phyloP scores from a whole-genome alignment of 2,797 vertebrate species.

The Premnoplex brunnescens region DNA sequence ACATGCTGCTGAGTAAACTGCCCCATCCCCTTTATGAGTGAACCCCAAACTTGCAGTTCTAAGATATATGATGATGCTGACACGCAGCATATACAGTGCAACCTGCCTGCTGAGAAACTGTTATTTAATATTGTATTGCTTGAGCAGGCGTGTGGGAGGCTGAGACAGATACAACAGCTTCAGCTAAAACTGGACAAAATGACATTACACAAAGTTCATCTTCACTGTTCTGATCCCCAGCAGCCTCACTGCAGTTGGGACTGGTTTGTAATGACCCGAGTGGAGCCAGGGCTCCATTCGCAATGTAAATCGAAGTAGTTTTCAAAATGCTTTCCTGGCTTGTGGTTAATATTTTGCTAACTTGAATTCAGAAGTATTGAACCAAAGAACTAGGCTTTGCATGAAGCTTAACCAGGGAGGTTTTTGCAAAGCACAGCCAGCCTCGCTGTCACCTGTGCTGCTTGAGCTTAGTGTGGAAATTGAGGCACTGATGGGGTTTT shows the following conservation, averaged over 20 bases:
- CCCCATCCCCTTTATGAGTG: not conserved
- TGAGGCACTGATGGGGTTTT: accelerated
- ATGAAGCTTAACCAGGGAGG: not conserved
- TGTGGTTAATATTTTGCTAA: not conserved
- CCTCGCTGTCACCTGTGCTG: accelerated
- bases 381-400: not conserved
- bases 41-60: not conserved
- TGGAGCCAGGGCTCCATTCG: not conserved
- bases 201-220: accelerated
- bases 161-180: not conserved
- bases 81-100: accelerated
- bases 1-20: not conserved
- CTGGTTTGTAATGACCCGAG: not conserved
- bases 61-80: not conserved
- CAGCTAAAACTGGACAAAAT: not conserved
- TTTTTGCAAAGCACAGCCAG: not conserved
- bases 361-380: not conserved
- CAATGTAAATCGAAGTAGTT: not conserved
- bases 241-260: not conserved
- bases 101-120: not conserved
- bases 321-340: not conserved
- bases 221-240: not conserved
- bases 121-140: not conserved
- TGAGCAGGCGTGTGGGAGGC: not conserved
- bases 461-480: accelerated